Conservation (phyloP, 2,797 vertebrate genomes). For the Centropyge bicolor region DNA sequence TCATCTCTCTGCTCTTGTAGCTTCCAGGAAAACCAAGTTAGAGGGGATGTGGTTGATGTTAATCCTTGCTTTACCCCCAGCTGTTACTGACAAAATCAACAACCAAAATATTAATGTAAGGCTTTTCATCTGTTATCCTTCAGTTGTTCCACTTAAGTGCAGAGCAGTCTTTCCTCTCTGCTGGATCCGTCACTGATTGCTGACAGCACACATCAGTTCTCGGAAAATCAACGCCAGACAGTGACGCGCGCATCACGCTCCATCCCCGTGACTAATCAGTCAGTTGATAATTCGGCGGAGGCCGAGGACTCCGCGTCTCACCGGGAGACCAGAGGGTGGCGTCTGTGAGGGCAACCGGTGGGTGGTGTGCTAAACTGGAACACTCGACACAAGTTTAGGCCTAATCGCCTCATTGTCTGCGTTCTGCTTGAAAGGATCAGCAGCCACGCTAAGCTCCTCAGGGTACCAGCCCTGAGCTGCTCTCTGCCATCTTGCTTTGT, state of each 20-base stretch:
- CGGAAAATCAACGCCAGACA: constrained; percentile 37
- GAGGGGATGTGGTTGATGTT: constrained; percentile 7
- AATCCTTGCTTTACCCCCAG: constrained; percentile 22
- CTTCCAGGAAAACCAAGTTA: constrained; percentile 4
- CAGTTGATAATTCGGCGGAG: constrained; percentile 41
- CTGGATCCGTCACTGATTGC: constrained; percentile 37
- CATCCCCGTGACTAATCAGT: constrained; percentile 57
- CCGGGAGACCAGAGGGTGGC: constrained; percentile 44
- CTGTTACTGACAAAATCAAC: constrained; percentile 5
- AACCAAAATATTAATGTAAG: constrained; percentile 23
- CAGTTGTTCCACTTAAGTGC: constrained; percentile 9
- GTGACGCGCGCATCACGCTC: constrained; percentile 3
- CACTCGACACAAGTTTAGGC: constrained; percentile 78
- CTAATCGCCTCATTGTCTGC: constrained; percentile 84
- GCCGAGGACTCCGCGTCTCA: constrained; percentile 1
- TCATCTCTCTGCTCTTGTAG: neutral
- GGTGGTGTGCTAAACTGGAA: constrained; percentile 67
- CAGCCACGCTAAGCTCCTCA: constrained; percentile 71
- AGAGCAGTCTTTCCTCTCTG: constrained; percentile 23
- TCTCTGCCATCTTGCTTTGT: constrained; percentile 68
- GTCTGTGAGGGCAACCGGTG: constrained; percentile 55
- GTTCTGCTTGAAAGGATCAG: constrained; percentile 85
- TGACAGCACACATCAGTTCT: constrained; percentile 43
- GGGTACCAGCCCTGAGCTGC: constrained; percentile 68
- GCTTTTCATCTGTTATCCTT: constrained; percentile 14